These are phyloP conservation scores for Actinia equina DNA, from an alignment of 64 coral and sea anemone species.

Conservation along the genomic window DNA sequence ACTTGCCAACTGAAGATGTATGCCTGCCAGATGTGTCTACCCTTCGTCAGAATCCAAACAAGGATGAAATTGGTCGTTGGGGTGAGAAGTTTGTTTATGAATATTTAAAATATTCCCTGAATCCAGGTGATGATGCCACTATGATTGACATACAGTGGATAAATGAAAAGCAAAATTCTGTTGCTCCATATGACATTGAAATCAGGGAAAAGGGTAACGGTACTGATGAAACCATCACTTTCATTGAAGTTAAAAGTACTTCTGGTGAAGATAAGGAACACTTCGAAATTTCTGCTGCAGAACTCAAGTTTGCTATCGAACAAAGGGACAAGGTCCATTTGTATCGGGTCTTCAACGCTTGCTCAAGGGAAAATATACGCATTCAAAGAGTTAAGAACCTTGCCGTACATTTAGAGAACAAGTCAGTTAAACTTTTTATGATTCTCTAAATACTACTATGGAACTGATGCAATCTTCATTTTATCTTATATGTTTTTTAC, in stretches of 20 bases:
- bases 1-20: background rate
- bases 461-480: too few relatives aligned
- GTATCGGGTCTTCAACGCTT: constrained; percentile 48
- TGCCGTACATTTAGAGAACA: constrained; percentile 32
- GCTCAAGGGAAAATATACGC: background rate
- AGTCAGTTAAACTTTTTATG: constrained; percentile 42
- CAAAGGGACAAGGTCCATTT: constrained; percentile 22
- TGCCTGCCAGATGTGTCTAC: background rate
- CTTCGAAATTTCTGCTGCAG: constrained; percentile 50
- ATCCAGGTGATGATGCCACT: background rate
- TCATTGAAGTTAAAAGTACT: constrained; percentile 57
- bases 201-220: constrained; percentile 8
- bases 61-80: constrained; percentile 51
- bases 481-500: too few relatives aligned
- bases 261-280: constrained; percentile 45
- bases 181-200: constrained; percentile 43
- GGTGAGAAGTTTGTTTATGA: constrained; percentile 54
- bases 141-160: constrained; percentile 18
- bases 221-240: constrained; percentile 18
- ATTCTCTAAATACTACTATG: constrained; percentile 21
- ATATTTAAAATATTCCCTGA: constrained; percentile 10
- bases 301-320: constrained; percentile 19
- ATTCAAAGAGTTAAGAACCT: constrained; percentile 35
- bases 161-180: constrained; percentile 40
- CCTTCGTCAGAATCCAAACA: constrained; percentile 16